Percentiles rank a stretch among this genome's conserved stretches.
Evolutionary conservation across 2,113 vertebrate species (phyloP).

Genomic region (Sialia sialis): DNA sequence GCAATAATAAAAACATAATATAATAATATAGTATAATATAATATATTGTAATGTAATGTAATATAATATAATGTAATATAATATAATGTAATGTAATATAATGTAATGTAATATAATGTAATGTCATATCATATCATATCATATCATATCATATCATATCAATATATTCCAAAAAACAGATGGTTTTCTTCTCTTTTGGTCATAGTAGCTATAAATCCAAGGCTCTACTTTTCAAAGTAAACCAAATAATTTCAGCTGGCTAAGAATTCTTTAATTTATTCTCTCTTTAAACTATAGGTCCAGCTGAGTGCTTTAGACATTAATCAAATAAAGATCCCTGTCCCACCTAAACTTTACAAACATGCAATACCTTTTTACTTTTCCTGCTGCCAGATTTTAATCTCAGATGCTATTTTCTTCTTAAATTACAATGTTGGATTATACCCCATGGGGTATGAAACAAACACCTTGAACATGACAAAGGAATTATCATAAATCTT

Average conservation of each 20-base stretch:
- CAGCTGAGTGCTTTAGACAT: not conserved
- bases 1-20: too few species aligned
- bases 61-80: too few species aligned
- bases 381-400: not conserved
- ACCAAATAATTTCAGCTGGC: not conserved
- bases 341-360: not conserved
- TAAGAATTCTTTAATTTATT: not conserved
- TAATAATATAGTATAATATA: too few species aligned
- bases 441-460: not conserved
- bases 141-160: too few species aligned
- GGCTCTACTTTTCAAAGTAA: not conserved
- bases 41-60: too few species aligned
- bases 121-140: too few species aligned
- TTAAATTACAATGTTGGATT: not conserved
- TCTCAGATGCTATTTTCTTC: not conserved
- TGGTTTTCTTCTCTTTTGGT: not conserved
- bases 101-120: too few species aligned
- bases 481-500: not conserved
- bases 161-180: not conserved
- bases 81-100: too few species aligned
- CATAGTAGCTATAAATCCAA: not conserved
- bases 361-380: not conserved
- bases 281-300: not conserved
- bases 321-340: not conserved
- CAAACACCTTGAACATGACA: not conserved